Evolutionary conservation across 2,888 invertebrate genomes (phyloP), one percentile per base, ranked within the genome.

Genomic region (Anoncus sp.): DNA sequence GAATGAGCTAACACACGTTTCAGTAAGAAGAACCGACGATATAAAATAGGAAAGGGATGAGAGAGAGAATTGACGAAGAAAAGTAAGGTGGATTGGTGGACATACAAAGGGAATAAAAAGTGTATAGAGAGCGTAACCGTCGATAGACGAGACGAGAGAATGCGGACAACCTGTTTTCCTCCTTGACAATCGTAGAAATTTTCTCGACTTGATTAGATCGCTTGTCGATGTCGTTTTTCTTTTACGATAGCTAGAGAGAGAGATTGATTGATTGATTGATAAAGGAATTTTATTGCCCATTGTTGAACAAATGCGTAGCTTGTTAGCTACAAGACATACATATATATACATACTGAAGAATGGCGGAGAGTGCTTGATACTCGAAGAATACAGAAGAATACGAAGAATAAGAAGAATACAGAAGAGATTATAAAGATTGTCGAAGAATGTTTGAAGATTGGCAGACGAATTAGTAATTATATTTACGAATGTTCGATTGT

Each of bases 21-120:
- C 49, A 66, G 71, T 60, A 72, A 75, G 80, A 79, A 79, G 82
- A 80, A 79, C 82, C 66, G 76, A 69, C 76, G 65, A 81, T 74
- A 79, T 81, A 81, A 81, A 82, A 82, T 82, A 82, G 84, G 14
- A 62, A 62, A 60, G 60, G 63, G 16, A 7, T n/a, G 55, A 67
- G 55, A 67, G 55, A 67, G 76, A 67, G 43, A 31, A 71, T 51
- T 27, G 43, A 72, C 20, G 63, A 43, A 53, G 53, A 66, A 57
- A 40, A 70, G 38, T 40, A 40, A 51, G 49, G 40, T 40, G 63
- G 24, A 60, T 47, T 40, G 40, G 70, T 49, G 38, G 60, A 18
- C 31, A 60, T 20, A 66, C 57, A 38, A 60, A 16, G 18, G 69
- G 27, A n/a, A 40, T 40, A 60, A 63, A 67, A 62, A 51, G 35